A percentile compares a stretch with the other conserved stretches of the same genome.
These are phyloP conservation scores for Nibea coibor DNA, from an alignment of 2,113 vertebrate genomes.

Conservation along the genomic window DNA sequence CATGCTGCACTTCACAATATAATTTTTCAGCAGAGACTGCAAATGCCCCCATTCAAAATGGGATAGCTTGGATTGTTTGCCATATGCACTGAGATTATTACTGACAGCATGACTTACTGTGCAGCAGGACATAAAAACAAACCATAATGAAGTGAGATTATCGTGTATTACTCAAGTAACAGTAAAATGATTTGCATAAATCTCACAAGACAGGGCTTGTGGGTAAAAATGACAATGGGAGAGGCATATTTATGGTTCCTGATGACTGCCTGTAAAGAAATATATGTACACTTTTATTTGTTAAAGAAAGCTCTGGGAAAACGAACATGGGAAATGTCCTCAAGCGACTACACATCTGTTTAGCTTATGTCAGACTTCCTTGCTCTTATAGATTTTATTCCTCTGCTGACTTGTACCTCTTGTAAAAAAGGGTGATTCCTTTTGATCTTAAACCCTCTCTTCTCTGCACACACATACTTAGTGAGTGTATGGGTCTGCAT, in stretches of 20 bases:
- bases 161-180: not conserved
- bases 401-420: conserved; percentile 14
- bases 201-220: conserved; percentile 40
- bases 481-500: conserved; percentile 7
- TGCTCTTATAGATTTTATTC: conserved; percentile 14
- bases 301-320: conserved; percentile 32
- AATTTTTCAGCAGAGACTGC: conserved; percentile 4
- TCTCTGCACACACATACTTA: not conserved
- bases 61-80: not conserved
- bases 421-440: conserved; percentile 7
- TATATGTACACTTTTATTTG: conserved; percentile 44
- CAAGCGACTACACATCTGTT: conserved; percentile 63
- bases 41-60: not conserved
- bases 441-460: not conserved
- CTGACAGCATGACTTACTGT: conserved; percentile 18
- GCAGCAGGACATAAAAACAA: not conserved
- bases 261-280: conserved; percentile 15
- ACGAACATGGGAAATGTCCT: conserved; percentile 42
- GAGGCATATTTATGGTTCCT: conserved; percentile 26
- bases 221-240: conserved; percentile 2
- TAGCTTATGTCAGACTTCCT: conserved; percentile 28
- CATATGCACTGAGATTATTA: not conserved
- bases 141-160: not conserved
- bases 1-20: conserved; percentile 39
- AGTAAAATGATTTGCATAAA: not conserved